phyloP scores from a whole-genome alignment of 2,888 invertebrate species.

The Coelopa pilipes region DNA sequence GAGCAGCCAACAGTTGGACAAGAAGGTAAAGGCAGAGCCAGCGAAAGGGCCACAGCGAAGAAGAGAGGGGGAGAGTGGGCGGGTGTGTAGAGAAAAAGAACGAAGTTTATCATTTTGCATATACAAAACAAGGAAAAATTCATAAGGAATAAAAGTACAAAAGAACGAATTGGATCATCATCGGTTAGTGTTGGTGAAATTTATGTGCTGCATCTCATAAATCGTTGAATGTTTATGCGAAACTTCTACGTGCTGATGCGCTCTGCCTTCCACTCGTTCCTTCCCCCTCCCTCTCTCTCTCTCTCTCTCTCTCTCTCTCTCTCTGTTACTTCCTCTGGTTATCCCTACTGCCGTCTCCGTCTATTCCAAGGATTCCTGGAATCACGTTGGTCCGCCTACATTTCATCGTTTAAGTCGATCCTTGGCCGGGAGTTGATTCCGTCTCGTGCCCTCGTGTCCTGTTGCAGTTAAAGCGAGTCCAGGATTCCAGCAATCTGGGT shows the following conservation, averaged over 20 bases:
- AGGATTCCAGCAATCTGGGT: no score
- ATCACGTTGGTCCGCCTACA: no score
- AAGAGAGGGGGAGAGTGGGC: conserved; percentile 38
- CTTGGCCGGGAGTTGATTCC: no score
- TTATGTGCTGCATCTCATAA: conserved; percentile 29
- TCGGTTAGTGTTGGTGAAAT: conserved; percentile 21
- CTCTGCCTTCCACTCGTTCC: no score
- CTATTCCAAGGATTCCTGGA: no score
- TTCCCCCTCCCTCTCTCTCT: no score
- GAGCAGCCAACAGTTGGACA: neutral
- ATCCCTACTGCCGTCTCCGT: no score
- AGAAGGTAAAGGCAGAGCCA: conserved; percentile 34
- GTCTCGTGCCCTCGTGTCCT: no score
- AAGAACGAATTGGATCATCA: conserved; percentile 6
- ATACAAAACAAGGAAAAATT: neutral
- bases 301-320: no score
- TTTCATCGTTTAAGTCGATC: no score
- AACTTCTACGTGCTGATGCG: neutral
- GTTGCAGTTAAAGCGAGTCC: no score
- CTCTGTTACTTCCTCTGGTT: no score
- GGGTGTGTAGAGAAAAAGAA: conserved; percentile 7
- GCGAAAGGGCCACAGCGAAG: conserved; percentile 44
- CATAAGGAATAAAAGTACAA: conserved; percentile 19
- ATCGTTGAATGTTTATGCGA: conserved; percentile 20
- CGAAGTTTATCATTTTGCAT: conserved; percentile 36